phyloP scores from a whole-genome alignment of 2,888 invertebrate genomes.

The Adela reaumurella region DNA sequence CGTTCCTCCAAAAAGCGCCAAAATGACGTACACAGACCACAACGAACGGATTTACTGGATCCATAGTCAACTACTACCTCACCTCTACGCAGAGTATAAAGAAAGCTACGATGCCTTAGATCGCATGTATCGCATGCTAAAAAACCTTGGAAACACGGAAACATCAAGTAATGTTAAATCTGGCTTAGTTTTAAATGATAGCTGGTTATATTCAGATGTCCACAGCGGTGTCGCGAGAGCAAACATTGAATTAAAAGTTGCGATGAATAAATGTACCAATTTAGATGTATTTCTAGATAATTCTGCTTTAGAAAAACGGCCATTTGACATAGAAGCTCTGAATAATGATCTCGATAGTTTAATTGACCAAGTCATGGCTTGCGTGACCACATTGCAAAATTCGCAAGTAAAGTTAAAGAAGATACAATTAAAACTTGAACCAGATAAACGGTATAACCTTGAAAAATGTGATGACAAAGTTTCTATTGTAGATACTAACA shows the following conservation, averaged over 20 bases:
- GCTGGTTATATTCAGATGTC: constrained; percentile 42
- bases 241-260: constrained; percentile 34
- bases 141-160: constrained; percentile 32
- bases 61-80: constrained; percentile 26
- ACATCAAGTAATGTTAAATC: constrained; percentile 18
- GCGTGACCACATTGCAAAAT: constrained; percentile 29
- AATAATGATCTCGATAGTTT: constrained; percentile 38
- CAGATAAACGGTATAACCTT: constrained; percentile 11
- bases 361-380: constrained; percentile 32
- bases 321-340: constrained; percentile 29
- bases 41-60: constrained; percentile 46
- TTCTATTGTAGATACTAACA: constrained; percentile 14
- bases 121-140: constrained; percentile 38
- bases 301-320: constrained; percentile 34
- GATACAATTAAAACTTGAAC: constrained; percentile 25
- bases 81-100: constrained; percentile 25
- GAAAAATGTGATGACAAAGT: constrained; percentile 14
- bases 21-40: constrained; percentile 31
- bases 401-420: constrained; percentile 39
- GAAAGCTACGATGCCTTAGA: constrained; percentile 30
- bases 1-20: constrained; percentile 19
- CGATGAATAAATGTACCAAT: constrained; percentile 31
- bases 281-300: constrained; percentile 43
- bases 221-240: constrained; percentile 36
- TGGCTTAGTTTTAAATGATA: constrained; percentile 25